These are phyloP conservation scores for Benthosema pterotum DNA, from an alignment of 2,797 vertebrate species.

Conservation along the genomic window DNA sequence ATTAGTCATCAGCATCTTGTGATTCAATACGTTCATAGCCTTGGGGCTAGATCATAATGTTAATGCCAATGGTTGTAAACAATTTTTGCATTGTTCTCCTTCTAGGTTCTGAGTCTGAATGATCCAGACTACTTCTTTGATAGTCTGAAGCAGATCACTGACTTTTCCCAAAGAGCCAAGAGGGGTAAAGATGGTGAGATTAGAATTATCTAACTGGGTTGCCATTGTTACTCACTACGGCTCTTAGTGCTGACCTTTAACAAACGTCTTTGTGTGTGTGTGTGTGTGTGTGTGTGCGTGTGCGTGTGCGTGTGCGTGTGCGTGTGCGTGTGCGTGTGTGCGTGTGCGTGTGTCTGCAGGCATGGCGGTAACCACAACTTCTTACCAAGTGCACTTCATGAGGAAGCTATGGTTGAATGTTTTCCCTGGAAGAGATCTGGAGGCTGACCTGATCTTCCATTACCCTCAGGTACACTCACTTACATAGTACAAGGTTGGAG, in stretches of 20 bases:
- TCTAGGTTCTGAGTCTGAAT: slow-evolving; percentile 91
- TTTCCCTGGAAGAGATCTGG: slow-evolving; percentile 87
- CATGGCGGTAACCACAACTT: slow-evolving; percentile 57
- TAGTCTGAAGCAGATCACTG: slow-evolving; percentile 88
- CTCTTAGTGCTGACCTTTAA: not conserved
- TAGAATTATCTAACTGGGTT: not conserved
- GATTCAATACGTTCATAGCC: not conserved
- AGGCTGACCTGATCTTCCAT: slow-evolving; percentile 92
- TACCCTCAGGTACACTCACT: slow-evolving; percentile 89
- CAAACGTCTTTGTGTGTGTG: not conserved
- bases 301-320: slow-evolving; percentile 10
- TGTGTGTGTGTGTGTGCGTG: not conserved
- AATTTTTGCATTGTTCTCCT: slow-evolving; percentile 17
- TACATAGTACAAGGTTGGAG: not conserved
- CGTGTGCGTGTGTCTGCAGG: slow-evolving; percentile 63
- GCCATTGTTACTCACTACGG: not conserved
- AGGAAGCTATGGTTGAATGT: slow-evolving; percentile 94
- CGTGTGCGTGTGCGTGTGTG: slow-evolving; percentile 19
- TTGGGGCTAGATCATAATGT: not conserved
- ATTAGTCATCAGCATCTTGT: not conserved
- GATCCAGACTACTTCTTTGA: slow-evolving; percentile 96
- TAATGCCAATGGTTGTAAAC: not conserved
- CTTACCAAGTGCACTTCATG: slow-evolving; percentile 93
- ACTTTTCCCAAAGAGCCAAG: slow-evolving; percentile 88
- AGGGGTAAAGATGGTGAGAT: slow-evolving; percentile 86